Evolutionary conservation across 2,888 invertebrate species (phyloP).

Genomic region (Harpalus rubripes): DNA sequence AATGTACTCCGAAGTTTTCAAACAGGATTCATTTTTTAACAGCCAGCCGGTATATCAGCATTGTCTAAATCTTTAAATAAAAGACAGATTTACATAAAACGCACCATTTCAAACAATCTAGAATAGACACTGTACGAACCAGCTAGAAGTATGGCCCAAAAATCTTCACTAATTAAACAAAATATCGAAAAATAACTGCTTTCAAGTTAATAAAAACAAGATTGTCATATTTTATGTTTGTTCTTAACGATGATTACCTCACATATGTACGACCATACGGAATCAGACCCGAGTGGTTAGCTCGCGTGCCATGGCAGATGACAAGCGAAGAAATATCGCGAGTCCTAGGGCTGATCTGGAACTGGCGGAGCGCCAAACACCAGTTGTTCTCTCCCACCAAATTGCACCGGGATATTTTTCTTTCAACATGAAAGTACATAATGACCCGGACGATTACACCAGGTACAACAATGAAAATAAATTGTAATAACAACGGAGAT

Average conservation of each 20-base stretch:
- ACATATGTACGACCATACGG: background rate
- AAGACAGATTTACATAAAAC: too few species aligned
- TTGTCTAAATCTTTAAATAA: too few species aligned
- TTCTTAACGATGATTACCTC: background rate
- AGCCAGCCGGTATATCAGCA: too few species aligned
- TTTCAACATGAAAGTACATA: slow-evolving; percentile 8
- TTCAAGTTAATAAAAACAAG: too few species aligned
- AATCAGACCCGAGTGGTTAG: background rate
- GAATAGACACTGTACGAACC: too few species aligned
- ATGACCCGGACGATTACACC: slow-evolving; percentile 3
- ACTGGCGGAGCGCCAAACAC: slow-evolving; percentile 10
- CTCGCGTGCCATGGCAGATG: slow-evolving; percentile 22
- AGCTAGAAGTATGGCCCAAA: too few species aligned
- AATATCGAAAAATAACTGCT: too few species aligned
- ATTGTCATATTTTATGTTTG: background rate
- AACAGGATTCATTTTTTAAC: too few species aligned
- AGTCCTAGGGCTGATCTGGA: background rate
- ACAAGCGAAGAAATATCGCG: slow-evolving; percentile 35
- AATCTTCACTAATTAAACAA: too few species aligned
- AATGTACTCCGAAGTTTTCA: too few species aligned
- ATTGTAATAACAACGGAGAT: background rate
- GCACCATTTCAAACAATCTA: too few species aligned
- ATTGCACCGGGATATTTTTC: slow-evolving; percentile 11
- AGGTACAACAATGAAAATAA: slow-evolving; percentile 6
- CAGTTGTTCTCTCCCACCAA: slow-evolving; percentile 15